Evolutionary conservation across 2,888 invertebrate species (phyloP).

Genomic region (Lobophora halterata): DNA sequence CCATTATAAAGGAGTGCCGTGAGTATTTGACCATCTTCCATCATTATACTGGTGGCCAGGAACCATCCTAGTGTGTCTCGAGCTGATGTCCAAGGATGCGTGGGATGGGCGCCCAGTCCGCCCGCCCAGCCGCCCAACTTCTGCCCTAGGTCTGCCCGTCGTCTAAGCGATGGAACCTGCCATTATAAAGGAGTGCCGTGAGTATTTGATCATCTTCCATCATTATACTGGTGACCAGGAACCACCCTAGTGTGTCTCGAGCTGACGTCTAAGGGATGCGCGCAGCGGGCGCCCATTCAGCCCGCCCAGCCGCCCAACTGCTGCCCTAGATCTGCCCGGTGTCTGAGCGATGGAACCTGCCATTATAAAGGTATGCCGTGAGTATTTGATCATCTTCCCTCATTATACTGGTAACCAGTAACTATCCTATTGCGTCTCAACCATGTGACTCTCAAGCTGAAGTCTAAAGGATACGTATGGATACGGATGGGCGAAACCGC

Average conservation of each 20-base stretch:
- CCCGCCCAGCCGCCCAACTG: conserved; percentile 88
- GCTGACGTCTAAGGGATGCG: conserved; percentile 89
- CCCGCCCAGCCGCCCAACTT: conserved; percentile 88
- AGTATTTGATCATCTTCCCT: conserved; percentile 39
- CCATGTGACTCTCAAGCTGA: conserved; percentile 90
- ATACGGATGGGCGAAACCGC: conserved; percentile 93
- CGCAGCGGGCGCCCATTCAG: conserved; percentile 92
- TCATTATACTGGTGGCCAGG: no score
- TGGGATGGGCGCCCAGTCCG: conserved; percentile 92
- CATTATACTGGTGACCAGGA: no score
- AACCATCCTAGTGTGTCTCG: conserved; percentile 90
- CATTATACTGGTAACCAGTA: no score
- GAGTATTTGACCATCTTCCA: conserved; percentile 39
- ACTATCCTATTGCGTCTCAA: conserved; percentile 89
- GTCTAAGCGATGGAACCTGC: conserved; percentile 91
- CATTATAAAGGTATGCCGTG: conserved; percentile 83
- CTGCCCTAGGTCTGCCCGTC: conserved; percentile 89
- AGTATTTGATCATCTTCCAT: conserved; percentile 39
- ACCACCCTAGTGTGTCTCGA: conserved; percentile 91
- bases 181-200: conserved; percentile 83
- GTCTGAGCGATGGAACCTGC: conserved; percentile 91
- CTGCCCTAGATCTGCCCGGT: conserved; percentile 89
- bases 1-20: conserved; percentile 83
- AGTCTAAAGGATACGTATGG: conserved; percentile 91
- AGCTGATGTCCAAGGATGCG: conserved; percentile 90